Evolutionary conservation across 2,113 vertebrate species (phyloP).

Genomic region (Myxocyprinus asiaticus): DNA sequence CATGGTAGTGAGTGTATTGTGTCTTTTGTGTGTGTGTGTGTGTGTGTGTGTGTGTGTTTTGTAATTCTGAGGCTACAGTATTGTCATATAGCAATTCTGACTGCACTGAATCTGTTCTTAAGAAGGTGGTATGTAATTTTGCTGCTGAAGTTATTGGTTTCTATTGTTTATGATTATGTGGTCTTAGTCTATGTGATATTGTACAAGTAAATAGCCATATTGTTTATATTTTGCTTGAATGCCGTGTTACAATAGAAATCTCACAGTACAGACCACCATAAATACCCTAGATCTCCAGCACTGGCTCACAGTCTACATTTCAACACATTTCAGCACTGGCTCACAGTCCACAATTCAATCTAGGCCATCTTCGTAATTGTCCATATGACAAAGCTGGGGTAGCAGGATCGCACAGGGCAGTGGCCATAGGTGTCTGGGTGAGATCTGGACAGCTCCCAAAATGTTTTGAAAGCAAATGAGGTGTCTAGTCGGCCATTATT

Average conservation of each 20-base stretch:
- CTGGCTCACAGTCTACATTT: neutral
- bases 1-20: too few species aligned
- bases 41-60: too few species aligned
- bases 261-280: neutral
- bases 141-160: neutral
- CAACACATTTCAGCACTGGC: neutral
- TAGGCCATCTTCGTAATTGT: neutral
- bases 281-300: neutral
- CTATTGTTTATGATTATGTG: constrained; percentile 13
- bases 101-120: constrained; percentile 16
- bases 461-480: neutral
- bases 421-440: neutral
- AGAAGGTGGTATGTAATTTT: neutral
- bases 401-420: constrained; percentile 1
- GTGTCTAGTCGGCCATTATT: neutral
- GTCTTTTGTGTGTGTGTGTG: too few species aligned
- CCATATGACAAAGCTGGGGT: neutral
- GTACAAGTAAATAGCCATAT: neutral
- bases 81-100: constrained; percentile 19
- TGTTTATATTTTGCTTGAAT: neutral
- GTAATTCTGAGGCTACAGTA: neutral
- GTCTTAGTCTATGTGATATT: neutral
- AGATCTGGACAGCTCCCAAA: neutral
- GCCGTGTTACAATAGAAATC: neutral
- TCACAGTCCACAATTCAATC: neutral